Base-by-base conservation (phyloP, 2,113 vertebrate species). In the Bos javanicus region DNA sequence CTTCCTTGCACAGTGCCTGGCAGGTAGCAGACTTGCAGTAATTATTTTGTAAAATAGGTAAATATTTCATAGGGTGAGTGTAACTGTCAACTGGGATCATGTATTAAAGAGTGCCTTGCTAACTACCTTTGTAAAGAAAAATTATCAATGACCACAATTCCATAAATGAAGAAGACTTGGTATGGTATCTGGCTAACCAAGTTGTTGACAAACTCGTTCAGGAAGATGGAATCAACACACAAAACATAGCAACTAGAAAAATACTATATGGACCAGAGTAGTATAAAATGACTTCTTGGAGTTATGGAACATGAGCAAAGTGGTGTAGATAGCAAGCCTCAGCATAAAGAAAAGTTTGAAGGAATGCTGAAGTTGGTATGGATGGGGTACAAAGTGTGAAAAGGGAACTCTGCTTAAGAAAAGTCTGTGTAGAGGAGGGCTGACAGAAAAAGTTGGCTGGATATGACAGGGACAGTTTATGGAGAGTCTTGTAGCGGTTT, bases 51-150 rank as follows among this genome's bases (percentile, higher is more conserved):
- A 3, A 90, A 71, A 74, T 56, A 56, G 0, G n/a, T 74, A 83
- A 83, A 84, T 93, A 94, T 87, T 39, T 71, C 7, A 78, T 17
- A 83, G 3, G 15, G 9, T 96, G 6, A 56, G 50, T 78, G 17
- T 81, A 33, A 52, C 16, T 82, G 5, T 92, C 59, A 71, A 82
- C 71, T 82, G 17, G 23, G 52, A 85, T 87, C n/a, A 39, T 87
- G 11, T 64, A 84, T 87, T 96, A 4, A 93, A 46, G 19, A 43
- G 25, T 78, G 33, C 23, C 60, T 82, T 96, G 36, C 30, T 82
- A 91, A 93, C 30, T 84, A 71, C 15, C 12, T 84, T 71, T 46
- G 13, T n/a, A 85, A 92, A 89, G 17, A 94, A 94, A 97, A 97
- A 60, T 82, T 81, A 86, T 81, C 28, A 85, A 6, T 54, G 46